A percentile compares a stretch with the other conserved stretches of the same genome.
phyloP scores from a whole-genome alignment of 2,113 vertebrate genomes.

The Peromyscus polionotus region DNA sequence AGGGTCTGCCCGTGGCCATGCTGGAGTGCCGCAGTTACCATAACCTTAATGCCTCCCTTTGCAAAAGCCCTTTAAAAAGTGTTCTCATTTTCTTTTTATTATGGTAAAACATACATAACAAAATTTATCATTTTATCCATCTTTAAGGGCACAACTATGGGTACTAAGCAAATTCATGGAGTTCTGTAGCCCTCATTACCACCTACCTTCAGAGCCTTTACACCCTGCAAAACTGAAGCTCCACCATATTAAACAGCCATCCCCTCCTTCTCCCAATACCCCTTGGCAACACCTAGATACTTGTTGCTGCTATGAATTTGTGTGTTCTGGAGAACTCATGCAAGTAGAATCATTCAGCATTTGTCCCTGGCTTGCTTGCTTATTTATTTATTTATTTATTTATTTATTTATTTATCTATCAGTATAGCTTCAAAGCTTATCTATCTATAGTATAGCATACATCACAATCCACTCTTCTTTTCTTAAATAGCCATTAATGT shows the following conservation, averaged over 20 bases:
- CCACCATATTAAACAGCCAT: rapidly evolving
- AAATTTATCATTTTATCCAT: rapidly evolving
- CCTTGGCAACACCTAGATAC: background rate
- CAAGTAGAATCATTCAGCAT: rapidly evolving
- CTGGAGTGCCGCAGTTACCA: background rate
- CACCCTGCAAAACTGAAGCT: background rate
- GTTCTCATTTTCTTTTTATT: background rate
- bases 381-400: too few relatives aligned
- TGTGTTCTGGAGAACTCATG: rapidly evolving
- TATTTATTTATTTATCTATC: too few relatives aligned
- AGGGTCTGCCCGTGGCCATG: background rate
- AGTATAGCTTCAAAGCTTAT: too few relatives aligned
- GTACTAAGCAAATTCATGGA: background rate
- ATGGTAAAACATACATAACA: background rate
- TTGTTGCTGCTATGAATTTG: rapidly evolving
- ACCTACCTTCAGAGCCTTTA: background rate
- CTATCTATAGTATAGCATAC: too few relatives aligned
- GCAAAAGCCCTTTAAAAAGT: background rate
- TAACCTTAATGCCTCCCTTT: background rate
- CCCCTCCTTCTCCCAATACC: rapidly evolving
- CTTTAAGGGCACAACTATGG: too few relatives aligned
- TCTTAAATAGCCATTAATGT: background rate
- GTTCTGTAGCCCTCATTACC: background rate
- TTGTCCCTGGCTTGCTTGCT: background rate
- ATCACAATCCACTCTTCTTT: background rate